phyloP scores from a whole-genome alignment of 37 sponge, comb jelly and placozoan genomes.

The Halisarca cf. caerulea region DNA sequence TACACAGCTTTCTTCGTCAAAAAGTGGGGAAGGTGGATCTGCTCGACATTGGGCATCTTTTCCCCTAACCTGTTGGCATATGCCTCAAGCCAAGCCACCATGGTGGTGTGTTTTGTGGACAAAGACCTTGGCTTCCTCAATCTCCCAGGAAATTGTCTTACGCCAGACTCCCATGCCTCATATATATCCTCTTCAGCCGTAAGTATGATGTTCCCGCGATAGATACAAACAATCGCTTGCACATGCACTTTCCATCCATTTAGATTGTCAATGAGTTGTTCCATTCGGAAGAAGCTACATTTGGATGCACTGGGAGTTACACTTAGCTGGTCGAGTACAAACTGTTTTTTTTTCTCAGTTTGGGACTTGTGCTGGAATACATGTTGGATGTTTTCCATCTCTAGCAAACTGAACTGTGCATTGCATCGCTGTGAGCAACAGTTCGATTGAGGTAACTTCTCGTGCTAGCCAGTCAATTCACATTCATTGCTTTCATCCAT shows the following conservation, averaged over 20 bases:
- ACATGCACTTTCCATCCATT: background rate
- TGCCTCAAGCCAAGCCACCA: slow-evolving; percentile 43
- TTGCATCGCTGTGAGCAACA: slow-evolving; percentile 14
- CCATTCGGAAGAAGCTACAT: too few relatives aligned
- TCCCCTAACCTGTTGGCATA: slow-evolving; percentile 25
- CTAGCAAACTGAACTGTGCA: background rate
- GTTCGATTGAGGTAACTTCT: background rate
- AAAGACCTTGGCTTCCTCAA: background rate
- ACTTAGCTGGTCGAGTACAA: background rate
- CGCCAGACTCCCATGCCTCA: slow-evolving; percentile 2
- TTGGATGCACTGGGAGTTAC: too few relatives aligned
- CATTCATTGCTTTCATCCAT: background rate
- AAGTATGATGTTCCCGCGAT: background rate
- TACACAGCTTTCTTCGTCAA: slow-evolving; percentile 24
- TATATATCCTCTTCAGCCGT: background rate
- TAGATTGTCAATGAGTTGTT: too few relatives aligned
- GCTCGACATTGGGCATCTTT: slow-evolving; percentile 7
- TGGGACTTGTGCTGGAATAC: background rate
- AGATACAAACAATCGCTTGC: slow-evolving; percentile 7
- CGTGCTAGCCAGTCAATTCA: background rate
- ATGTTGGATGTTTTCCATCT: slow-evolving; percentile 1
- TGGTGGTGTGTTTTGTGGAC: slow-evolving; percentile 22
- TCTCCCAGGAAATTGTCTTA: background rate
- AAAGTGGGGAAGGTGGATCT: slow-evolving; percentile 26
- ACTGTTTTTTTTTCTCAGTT: background rate